phyloP scores from a whole-genome alignment of 2,888 invertebrate genomes.

The Drymonia ruficornis region DNA sequence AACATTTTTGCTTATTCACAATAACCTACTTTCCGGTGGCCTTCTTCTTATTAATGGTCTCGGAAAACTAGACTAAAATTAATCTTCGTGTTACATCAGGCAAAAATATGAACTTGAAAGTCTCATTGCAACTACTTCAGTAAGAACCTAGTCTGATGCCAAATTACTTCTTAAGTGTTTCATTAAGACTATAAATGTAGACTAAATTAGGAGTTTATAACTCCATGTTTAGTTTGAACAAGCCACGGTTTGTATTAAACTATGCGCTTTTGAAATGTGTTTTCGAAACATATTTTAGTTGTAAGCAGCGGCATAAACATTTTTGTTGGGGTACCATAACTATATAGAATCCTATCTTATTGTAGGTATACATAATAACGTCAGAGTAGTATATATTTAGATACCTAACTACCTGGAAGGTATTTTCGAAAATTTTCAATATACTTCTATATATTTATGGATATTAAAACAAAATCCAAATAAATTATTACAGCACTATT shows the following conservation, averaged over 20 bases:
- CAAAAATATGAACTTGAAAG: slow-evolving; percentile 1
- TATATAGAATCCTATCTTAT: no score
- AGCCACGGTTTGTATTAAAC: not conserved
- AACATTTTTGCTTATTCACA: not conserved
- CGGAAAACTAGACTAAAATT: not conserved
- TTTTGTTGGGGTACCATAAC: no score
- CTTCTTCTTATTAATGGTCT: slow-evolving; percentile 1
- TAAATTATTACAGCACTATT: no score
- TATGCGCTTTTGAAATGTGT: not conserved
- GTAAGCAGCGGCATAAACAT: no score
- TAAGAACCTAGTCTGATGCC: slow-evolving; percentile 14
- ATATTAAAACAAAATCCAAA: no score
- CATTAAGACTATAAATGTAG: slow-evolving; percentile 14
- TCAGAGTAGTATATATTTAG: no score
- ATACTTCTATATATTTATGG: no score
- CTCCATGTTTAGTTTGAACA: slow-evolving; percentile 5
- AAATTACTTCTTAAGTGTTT: slow-evolving; percentile 17
- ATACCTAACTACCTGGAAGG: no score
- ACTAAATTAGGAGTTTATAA: slow-evolving; percentile 16
- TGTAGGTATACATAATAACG: no score
- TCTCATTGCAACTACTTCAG: slow-evolving; percentile 9
- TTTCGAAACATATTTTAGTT: not conserved
- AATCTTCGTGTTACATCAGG: not conserved
- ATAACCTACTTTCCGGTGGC: not conserved
- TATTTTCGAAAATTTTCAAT: no score